Conservation (phyloP, 2,888 invertebrate genomes). For the Exocentrus adspersus region DNA sequence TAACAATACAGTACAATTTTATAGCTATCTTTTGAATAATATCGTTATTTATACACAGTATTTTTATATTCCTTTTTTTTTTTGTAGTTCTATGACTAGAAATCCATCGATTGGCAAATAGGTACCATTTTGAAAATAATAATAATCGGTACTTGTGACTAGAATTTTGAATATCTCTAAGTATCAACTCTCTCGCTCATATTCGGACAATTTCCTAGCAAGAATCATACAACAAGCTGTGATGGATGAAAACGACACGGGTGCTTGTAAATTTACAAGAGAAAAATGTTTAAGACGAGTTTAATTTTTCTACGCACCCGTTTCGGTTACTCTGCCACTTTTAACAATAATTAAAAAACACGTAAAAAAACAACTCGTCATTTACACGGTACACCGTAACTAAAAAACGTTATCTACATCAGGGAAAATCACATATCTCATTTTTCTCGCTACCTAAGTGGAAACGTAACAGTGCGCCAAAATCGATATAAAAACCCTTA, state of each 20-base stretch:
- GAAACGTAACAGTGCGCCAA: background rate
- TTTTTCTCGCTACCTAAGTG: background rate
- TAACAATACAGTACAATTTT: constrained; percentile 48
- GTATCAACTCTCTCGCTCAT: constrained; percentile 18
- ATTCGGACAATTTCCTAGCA: constrained; percentile 35
- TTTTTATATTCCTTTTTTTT: constrained; percentile 41
- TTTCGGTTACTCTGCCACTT: constrained; percentile 28
- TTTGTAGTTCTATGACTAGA: constrained; percentile 52
- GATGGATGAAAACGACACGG: background rate
- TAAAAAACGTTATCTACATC: constrained; percentile 26
- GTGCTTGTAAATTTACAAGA: constrained; percentile 20
- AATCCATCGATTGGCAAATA: constrained; percentile 44
- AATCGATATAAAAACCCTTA: background rate
- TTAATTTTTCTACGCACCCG: constrained; percentile 26
- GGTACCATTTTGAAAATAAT: constrained; percentile 49
- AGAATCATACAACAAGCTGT: constrained; percentile 15
- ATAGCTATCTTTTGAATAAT: constrained; percentile 46
- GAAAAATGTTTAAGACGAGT: background rate
- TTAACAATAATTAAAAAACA: constrained; percentile 32
- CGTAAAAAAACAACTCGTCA: constrained; percentile 19
- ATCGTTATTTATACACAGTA: constrained; percentile 50
- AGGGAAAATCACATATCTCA: constrained; percentile 39
- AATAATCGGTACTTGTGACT: constrained; percentile 50
- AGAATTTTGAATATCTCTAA: constrained; percentile 44
- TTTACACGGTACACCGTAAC: constrained; percentile 23